Evolutionary conservation across 2,888 invertebrate species (phyloP).

Genomic region (Hoplodrina ambigua): DNA sequence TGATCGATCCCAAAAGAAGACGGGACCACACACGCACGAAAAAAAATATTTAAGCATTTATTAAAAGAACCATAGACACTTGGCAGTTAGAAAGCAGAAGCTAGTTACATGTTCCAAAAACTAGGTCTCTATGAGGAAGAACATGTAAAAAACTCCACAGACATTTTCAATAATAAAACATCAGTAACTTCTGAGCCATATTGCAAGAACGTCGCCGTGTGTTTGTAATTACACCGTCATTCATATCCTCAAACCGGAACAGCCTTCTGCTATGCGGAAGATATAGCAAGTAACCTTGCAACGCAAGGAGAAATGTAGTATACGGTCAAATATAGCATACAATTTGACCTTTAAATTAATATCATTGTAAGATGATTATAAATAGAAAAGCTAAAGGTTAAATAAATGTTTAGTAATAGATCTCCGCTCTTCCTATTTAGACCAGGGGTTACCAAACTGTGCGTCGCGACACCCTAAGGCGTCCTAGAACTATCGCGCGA

Average conservation of each 20-base stretch:
- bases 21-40: no score
- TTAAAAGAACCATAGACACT: no score
- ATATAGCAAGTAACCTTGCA: conserved; percentile 26
- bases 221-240: background rate
- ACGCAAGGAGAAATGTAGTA: conserved; percentile 11
- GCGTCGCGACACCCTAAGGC: no score
- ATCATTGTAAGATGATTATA: conserved; percentile 12
- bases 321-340: background rate
- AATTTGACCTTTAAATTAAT: conserved; percentile 1
- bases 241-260: conserved; percentile 8
- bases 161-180: no score
- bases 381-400: conserved; percentile 28
- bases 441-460: no score
- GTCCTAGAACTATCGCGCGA: no score
- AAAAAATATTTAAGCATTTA: no score
- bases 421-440: background rate
- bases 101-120: no score
- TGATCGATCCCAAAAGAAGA: no score
- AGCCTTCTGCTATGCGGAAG: background rate
- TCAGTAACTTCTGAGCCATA: background rate
- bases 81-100: no score
- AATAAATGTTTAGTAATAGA: background rate
- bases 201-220: background rate
- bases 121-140: no score
- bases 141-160: no score